Evolutionary conservation across 2,113 vertebrate species (phyloP).

Genomic region (Macrotus californicus): DNA sequence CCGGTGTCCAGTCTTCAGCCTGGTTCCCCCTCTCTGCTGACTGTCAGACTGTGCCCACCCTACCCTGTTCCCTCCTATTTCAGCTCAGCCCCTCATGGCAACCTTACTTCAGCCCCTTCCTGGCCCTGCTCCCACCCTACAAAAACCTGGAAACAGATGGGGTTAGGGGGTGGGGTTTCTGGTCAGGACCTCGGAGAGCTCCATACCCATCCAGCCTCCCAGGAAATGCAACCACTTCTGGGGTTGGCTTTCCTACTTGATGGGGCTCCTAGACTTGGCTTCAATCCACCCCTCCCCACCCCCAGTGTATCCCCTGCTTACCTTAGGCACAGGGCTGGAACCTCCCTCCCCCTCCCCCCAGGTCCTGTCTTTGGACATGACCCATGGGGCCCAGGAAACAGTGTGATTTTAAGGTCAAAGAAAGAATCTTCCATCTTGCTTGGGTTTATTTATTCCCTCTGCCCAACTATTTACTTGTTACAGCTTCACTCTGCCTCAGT

Average conservation of each 20-base stretch:
- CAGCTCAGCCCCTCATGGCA: background rate
- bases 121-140: background rate
- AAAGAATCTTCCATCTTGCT: background rate
- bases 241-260: background rate
- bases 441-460: background rate
- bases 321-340: background rate
- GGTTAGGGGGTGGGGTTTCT: background rate
- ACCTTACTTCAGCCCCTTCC: background rate
- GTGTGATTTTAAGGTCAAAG: background rate
- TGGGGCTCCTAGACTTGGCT: background rate
- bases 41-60: background rate
- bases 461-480: background rate
- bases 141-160: background rate
- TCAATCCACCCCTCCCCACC: background rate
- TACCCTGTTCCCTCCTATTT: background rate
- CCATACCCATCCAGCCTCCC: background rate
- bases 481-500: background rate
- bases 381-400: background rate
- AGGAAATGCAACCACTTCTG: background rate
- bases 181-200: constrained; percentile 16
- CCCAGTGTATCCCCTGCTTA: background rate
- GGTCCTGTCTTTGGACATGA: background rate
- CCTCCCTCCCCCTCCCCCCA: background rate
- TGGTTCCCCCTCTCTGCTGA: background rate
- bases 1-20: background rate